These are phyloP conservation scores for Nomada hirtipes DNA, from an alignment of 2,888 invertebrate species.

Conservation along the genomic window DNA sequence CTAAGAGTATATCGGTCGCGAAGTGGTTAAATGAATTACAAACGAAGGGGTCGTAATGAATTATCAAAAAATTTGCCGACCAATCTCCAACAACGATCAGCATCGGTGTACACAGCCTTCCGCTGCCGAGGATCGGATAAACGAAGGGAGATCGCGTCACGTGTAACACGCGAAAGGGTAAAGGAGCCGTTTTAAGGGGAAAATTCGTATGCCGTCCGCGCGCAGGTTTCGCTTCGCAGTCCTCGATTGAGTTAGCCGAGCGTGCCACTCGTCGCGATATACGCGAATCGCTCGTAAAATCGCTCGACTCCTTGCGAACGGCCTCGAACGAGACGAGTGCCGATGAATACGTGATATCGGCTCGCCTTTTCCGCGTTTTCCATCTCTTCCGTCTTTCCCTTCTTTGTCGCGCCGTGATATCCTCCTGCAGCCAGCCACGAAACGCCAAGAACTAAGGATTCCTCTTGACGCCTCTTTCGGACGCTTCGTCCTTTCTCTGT, in stretches of 20 bases:
- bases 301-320: slow-evolving; percentile 53
- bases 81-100: not conserved
- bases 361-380: slow-evolving; percentile 37
- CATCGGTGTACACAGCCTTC: not conserved
- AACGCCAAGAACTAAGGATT: slow-evolving; percentile 21
- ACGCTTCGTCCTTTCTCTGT: not conserved
- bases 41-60: too few relatives aligned
- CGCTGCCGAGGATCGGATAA: not conserved
- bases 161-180: slow-evolving; percentile 23
- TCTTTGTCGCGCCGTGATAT: slow-evolving; percentile 38
- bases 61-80: too few relatives aligned
- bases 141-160: not conserved
- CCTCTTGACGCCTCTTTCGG: slow-evolving; percentile 15
- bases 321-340: slow-evolving; percentile 54
- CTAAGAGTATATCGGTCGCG: too few relatives aligned
- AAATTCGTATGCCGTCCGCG: slow-evolving; percentile 64
- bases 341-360: slow-evolving; percentile 69
- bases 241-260: slow-evolving; percentile 71
- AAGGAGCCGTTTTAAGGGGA: slow-evolving; percentile 31
- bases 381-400: slow-evolving; percentile 2
- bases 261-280: slow-evolving; percentile 58
- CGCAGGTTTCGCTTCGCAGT: slow-evolving; percentile 56
- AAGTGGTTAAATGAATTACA: too few relatives aligned
- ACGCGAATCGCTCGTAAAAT: slow-evolving; percentile 70
- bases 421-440: not conserved